These are phyloP conservation scores for Todus mexicanus DNA, from an alignment of 2,797 vertebrate genomes.

Conservation along the genomic window DNA sequence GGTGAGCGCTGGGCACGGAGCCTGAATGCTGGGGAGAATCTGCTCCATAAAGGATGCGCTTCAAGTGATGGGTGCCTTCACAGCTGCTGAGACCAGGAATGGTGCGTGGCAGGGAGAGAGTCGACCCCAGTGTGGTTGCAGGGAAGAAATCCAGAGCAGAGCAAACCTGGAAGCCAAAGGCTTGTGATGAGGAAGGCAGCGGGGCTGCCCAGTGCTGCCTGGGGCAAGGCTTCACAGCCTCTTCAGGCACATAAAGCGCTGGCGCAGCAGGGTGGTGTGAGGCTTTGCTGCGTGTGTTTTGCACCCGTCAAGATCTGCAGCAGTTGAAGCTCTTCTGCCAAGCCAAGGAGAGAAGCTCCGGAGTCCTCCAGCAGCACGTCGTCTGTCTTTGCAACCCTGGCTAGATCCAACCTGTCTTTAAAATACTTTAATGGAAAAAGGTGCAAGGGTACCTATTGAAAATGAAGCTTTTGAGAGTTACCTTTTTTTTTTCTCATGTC, in stretches of 20 bases:
- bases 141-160: background rate
- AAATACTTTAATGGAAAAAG: background rate
- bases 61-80: background rate
- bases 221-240: background rate
- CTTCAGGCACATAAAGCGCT: background rate
- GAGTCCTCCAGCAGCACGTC: background rate
- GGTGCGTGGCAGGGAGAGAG: fast-evolving
- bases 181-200: background rate
- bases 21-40: background rate
- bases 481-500: background rate
- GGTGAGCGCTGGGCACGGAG: background rate
- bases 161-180: background rate
- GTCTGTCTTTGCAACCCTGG: background rate
- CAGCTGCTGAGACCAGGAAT: background rate
- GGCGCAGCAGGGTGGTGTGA: background rate
- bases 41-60: fast-evolving
- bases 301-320: background rate
- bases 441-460: background rate
- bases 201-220: fast-evolving
- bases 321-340: background rate
- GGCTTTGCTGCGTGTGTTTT: background rate
- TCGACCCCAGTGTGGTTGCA: background rate
- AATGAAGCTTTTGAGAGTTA: background rate
- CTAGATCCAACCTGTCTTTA: background rate
- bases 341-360: background rate